A percentile compares a stretch with the other conserved stretches of the same genome.
These are phyloP conservation scores for Margaritifera margaritifera DNA, from an alignment of 2,888 invertebrate species.

Conservation along the genomic window DNA sequence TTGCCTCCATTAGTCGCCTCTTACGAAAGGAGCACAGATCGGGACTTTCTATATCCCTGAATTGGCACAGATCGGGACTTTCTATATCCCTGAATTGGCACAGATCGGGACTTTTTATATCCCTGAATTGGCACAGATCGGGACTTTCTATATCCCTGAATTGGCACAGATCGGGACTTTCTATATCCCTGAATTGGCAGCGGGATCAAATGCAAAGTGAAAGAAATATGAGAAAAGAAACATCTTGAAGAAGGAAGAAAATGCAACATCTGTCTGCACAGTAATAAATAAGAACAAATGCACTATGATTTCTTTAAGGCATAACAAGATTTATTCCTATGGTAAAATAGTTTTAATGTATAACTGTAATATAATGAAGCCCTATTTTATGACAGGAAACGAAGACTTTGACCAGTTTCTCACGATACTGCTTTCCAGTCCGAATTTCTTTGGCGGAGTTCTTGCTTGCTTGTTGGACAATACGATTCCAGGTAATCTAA, in stretches of 20 bases:
- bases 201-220: neutral
- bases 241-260: no score
- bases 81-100: neutral
- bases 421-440: conserved; percentile 41
- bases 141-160: neutral
- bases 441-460: conserved; percentile 41
- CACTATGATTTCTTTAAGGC: neutral
- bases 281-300: no score
- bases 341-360: neutral
- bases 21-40: no score
- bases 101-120: no score
- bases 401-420: conserved; percentile 30
- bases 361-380: neutral
- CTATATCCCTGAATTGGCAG: neutral
- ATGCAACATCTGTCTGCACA: no score
- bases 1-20: no score
- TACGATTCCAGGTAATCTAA: conserved; percentile 40
- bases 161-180: conserved; percentile 4
- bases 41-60: neutral
- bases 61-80: no score
- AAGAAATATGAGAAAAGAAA: no score
- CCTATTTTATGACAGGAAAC: conserved; percentile 28
- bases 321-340: neutral
- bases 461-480: conserved; percentile 44
- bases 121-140: no score